Base-by-base conservation (phyloP, 1,140 invertebrate genomes). In the Caenorhabditis latens region DNA sequence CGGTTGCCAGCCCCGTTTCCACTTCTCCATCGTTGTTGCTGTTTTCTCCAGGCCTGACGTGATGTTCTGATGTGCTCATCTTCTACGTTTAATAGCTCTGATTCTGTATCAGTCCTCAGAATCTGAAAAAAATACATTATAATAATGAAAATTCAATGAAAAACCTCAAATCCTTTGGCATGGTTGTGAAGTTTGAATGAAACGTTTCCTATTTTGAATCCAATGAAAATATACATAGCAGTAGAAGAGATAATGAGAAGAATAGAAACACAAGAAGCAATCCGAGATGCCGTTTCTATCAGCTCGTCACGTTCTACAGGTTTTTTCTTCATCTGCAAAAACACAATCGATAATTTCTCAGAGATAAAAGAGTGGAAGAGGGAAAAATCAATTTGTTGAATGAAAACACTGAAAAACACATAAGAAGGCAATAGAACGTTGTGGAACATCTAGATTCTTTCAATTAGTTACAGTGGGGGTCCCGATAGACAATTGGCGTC, bases 401-500 rank as follows among this genome's bases (percentile, higher is more conserved):
- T 2, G 32, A 32, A 32, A 32, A 32, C 32, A 32, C 65, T 43
- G 61, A 43, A 79, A 79, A 79, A 50, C 46, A 21, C 50, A 79
- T 50, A 79, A 79, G 43, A 79, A 24, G n/a, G 40, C 71, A 79
- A 42, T 50, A 79, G 46, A 50, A 79, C 46, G 7, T 21, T 79
- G 71, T 79, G 71, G 71, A 79, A 79, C 71, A 46, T 40, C 46
- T 79, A 24, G 46, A 79, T 79, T 43, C 40, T n/a, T n/a, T n/a
- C 71, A 79, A 79, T 79, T 79, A 79, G 71, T n/a, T 79, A 13
- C 46, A 79, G 19, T 21, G 46, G 50, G 46, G 71, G 71, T 79
- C 71, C 46, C 71, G 71, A 79, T 79, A 50, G 71, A 79, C 71
- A 79, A 79, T 79, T 79, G 71, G 46, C 71, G 71, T 79, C 71